Evolutionary conservation across 64 coral and sea anemone genomes (phyloP), one percentile per base, ranked within the genome.

Genomic region (Trachythela sp.): DNA sequence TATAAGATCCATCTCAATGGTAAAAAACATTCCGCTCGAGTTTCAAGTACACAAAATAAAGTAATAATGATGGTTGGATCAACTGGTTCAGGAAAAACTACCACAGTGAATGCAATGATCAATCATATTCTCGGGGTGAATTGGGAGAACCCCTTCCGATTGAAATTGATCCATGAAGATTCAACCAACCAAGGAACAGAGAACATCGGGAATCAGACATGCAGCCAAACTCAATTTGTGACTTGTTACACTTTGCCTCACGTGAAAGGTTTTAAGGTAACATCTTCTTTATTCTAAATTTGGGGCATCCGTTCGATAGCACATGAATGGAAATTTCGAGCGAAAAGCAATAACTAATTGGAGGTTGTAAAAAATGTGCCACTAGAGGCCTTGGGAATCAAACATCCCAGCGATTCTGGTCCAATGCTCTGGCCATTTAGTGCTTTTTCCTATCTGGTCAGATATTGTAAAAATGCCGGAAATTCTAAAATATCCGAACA

Each of bases 91-190:
- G 84, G 68, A 1, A 91, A 91, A 38, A 91, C 84, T 2, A 91
- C 58, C 1, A 48, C 40, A 30, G 29, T 91, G 1, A 91, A 91
- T 50, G 90, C 54, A 22, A 91, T 91, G 84, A 77, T 91, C 34
- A 91, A 91, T 84, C 67, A 91, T 68, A 38, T 91, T 8, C 15
- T 91, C 14, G 90, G 90, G 40, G 90, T 91, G 11, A 17, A 80
- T 24, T 86, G 84, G 90, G 70, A 91, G 33, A 59, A 91, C 9
- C 24, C 48, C 24, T 91, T 91, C 70, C 90, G 90, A 48, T 18
- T 91, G 54, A 91, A 91, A 77, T 85, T 91, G 83, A 91, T 91
- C 40, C 89, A 91, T 42, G 89, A 91, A 36, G 45, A 56, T 6
- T 90, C 77, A 60, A 42, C 76, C 52, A 85, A 90, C 36, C 89